Evolutionary conservation across 2,797 vertebrate species (phyloP), one percentile per base, ranked within the genome.

Genomic region (Pristis pectinata): DNA sequence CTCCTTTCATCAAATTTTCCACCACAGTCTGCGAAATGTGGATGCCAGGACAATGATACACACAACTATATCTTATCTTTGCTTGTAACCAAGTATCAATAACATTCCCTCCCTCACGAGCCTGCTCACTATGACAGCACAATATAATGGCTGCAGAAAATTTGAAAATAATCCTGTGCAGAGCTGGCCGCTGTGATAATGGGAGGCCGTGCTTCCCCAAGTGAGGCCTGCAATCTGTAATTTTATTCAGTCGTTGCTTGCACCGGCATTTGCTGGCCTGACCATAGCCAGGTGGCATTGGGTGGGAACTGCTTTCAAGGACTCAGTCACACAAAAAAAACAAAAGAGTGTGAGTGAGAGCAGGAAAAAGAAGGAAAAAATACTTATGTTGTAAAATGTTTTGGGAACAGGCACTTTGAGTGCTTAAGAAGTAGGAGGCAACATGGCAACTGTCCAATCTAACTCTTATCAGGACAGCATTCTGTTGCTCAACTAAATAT

Each of bases 1-100:
- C 97, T 97, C 96, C 96, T 98, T 98, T 98, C 98, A 98, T 98
- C 97, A 97, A 97, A 97, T 96, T 97, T 98, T 98, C 97, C 97
- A 98, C 96, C 96, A 96, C 95, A 95, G 96, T 96, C 97, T 97
- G 96, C 96, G 96, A 94, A 96, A 96, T 94, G 95, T 96, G 96
- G 96, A 97, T 98, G 97, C 97, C 97, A 97, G 97, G 96, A 97
- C 96, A 97, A 96, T 41, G 82, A 97, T 95, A 96, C 96, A 97
- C 96, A 34, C 67, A 82, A 41, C 44, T n/a, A 80, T 94, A 96
- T 96, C 95, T 95, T 96, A 97, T 97, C 97, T 98, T 82, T 94
- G 95, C 96, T 97, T 96, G 97, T 96, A 97, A 96, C 95, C 96
- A 94, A 37, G 95, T 97, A 98, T 97, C 97, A 97, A 96, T 95